Conservation (phyloP, 2,113 vertebrate species). For the Cynopterus brachyotis region DNA sequence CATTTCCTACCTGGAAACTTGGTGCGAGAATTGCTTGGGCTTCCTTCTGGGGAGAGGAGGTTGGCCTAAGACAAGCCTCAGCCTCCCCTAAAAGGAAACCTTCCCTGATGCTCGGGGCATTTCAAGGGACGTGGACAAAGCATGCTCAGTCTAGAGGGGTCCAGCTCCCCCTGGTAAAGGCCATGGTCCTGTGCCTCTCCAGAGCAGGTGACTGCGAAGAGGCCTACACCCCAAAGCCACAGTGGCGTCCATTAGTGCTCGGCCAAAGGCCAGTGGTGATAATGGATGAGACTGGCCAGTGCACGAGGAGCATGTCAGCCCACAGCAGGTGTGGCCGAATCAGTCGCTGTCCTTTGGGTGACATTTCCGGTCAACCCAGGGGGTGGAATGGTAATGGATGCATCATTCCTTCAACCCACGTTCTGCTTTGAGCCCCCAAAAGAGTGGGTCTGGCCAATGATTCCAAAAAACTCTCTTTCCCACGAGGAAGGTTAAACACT, state of each 20-base stretch:
- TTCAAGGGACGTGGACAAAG: no score
- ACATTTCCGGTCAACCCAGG: background rate
- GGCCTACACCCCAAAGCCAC: background rate
- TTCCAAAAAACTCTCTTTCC: background rate
- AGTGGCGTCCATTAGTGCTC: background rate
- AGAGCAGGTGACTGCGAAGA: background rate
- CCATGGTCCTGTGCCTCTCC: fast-evolving
- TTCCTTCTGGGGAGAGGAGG: background rate
- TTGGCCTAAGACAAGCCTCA: background rate
- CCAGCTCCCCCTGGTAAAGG: background rate
- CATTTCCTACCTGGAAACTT: background rate
- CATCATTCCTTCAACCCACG: background rate
- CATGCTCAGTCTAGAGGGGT: fast-evolving
- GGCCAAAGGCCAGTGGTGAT: background rate
- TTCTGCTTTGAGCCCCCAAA: background rate
- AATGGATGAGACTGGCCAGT: background rate
- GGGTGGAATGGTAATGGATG: background rate
- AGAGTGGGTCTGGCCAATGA: background rate
- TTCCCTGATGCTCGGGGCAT: background rate
- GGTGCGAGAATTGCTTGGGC: background rate
- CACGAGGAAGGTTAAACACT: background rate
- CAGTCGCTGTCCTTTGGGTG: fast-evolving
- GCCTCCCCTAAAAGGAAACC: no score
- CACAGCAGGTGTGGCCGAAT: background rate
- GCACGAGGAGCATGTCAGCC: background rate